These are phyloP conservation scores for Celastrina argiolus DNA, from an alignment of 2,888 invertebrate genomes.

Conservation along the genomic window DNA sequence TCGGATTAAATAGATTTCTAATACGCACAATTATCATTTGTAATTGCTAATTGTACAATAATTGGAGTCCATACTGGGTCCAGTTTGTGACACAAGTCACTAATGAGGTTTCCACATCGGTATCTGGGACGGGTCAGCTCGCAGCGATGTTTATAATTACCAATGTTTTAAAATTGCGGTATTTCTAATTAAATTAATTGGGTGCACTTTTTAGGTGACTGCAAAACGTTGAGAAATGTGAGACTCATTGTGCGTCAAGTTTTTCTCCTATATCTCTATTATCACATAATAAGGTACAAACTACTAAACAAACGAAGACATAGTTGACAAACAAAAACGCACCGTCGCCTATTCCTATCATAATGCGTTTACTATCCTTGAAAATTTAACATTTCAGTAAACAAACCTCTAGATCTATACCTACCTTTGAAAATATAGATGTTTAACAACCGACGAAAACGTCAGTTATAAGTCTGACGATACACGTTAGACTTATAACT, in stretches of 20 bases:
- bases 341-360: too few relatives aligned
- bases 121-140: slow-evolving; percentile 12
- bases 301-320: too few relatives aligned
- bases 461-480: too few relatives aligned
- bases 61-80: slow-evolving; percentile 34
- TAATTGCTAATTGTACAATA: slow-evolving; percentile 60
- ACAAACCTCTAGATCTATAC: too few relatives aligned
- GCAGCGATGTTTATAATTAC: not conserved
- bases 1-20: slow-evolving; percentile 66
- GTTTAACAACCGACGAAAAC: too few relatives aligned
- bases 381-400: too few relatives aligned
- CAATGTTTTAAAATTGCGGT: slow-evolving; percentile 10
- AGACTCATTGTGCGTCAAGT: not conserved
- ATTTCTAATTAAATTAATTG: slow-evolving; percentile 20
- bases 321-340: too few relatives aligned
- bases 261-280: too few relatives aligned
- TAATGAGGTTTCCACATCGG: slow-evolving; percentile 42
- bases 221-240: not conserved
- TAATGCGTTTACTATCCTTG: too few relatives aligned
- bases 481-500: too few relatives aligned
- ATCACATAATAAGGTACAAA: too few relatives aligned
- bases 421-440: too few relatives aligned
- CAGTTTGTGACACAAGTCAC: slow-evolving; percentile 49
- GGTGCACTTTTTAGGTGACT: not conserved
- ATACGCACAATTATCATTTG: slow-evolving; percentile 70